Evolutionary conservation across 2,797 vertebrate species (phyloP).

Genomic region (Lepilemur ruficaudatus): DNA sequence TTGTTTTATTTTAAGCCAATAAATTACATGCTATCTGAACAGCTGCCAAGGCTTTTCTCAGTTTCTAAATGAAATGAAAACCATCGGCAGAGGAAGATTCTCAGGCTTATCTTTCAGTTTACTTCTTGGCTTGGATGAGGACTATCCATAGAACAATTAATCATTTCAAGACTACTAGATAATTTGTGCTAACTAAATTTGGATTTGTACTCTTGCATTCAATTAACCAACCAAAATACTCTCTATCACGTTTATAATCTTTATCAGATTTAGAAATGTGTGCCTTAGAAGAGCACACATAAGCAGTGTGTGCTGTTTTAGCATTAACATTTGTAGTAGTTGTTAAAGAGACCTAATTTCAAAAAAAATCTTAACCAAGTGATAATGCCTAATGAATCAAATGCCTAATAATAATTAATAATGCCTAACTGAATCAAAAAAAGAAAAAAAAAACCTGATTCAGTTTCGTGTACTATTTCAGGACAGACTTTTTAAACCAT

Average conservation of each 20-base stretch:
- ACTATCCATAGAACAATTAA: neutral
- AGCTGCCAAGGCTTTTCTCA: neutral
- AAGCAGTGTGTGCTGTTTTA: neutral
- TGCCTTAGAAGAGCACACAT: neutral
- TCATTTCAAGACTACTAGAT: neutral
- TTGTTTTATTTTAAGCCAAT: neutral
- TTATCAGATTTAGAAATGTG: neutral
- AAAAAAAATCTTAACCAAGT: neutral
- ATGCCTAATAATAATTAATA: no score
- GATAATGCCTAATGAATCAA: neutral
- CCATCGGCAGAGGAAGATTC: neutral
- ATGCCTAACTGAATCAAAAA: neutral
- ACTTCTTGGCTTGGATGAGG: neutral
- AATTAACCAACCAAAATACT: neutral
- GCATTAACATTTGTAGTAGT: no score
- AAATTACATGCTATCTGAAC: neutral
- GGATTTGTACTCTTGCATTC: neutral
- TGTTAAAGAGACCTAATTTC: neutral
- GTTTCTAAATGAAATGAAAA: constrained; percentile 7
- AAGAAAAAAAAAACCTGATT: neutral
- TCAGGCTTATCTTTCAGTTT: neutral
- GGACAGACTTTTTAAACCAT: neutral
- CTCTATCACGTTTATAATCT: neutral
- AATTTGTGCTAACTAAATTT: neutral
- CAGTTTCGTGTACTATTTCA: neutral